Evolutionary conservation across 1,140 invertebrate species (phyloP), one percentile per base, ranked within the genome.

Genomic region (Heliothis virescens): DNA sequence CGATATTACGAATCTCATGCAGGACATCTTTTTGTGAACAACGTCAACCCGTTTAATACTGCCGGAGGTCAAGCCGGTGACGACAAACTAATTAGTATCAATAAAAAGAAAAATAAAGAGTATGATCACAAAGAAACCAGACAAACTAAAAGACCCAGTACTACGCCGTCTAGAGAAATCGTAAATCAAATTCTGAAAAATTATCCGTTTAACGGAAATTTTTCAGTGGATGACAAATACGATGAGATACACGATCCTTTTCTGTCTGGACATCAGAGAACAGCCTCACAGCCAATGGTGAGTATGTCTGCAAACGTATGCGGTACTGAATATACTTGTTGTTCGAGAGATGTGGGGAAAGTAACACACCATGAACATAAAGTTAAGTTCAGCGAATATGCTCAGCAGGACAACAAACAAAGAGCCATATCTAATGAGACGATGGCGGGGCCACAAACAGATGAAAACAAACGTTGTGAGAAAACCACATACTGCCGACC

Each of bases 401-500:
- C 34, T 11, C 12, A 57, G 41, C 47, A 76, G 13, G 41, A 65
- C 11, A 41, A 63, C 16, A 41, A 9, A 52, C 7, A 53, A 4
- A n/a, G 11, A n/a, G 10, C 9, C 3, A 10, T 15, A 0, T 41
- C 53, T 41, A 18, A 34, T 26, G 21, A 26, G 21, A 29, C 5
- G 12, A 21, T 59, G 21, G 12, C 34, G 2, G 9, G 9, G 1
- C 26, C 2, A 47, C 5, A 12, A 29, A 12, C 3, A 18, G 71
- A 72, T 53, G 79, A 80, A 74, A 85, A 83, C 57, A 29, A 77
- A 29, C 78, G n/a, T 75, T 77, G 75, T 15, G 90, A 92, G 48
- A 91, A 93, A 83, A 81, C 82, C 1, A 91, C 90, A 2, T 91
- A 92, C 59, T 93, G 90, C 55, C 87, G 88, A 7, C 90, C 91